Conservation (phyloP, 2,113 vertebrate species). For the Oreochromis tanganicae region DNA sequence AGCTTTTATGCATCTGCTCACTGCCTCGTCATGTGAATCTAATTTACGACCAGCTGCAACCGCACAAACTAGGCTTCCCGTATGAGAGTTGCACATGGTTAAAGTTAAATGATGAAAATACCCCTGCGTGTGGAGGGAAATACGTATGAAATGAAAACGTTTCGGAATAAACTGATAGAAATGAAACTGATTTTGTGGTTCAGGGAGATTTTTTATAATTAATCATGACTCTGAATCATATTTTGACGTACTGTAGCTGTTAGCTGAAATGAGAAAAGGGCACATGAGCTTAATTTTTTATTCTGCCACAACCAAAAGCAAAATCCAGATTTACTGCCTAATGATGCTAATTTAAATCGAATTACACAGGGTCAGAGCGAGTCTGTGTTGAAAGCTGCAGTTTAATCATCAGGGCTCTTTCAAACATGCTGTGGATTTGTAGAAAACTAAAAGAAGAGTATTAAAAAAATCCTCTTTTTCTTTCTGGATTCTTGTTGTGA, state of each 20-base stretch:
- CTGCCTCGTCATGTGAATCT: conserved; percentile 39
- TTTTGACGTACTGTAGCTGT: not conserved
- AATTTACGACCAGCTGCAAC: conserved; percentile 19
- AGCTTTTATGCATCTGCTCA: not conserved
- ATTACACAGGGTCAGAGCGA: not conserved
- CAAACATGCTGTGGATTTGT: not conserved
- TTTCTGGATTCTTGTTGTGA: not conserved
- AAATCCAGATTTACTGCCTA: not conserved
- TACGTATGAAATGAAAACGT: not conserved
- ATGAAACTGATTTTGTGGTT: not conserved
- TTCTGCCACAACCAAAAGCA: not conserved
- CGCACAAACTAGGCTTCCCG: not conserved
- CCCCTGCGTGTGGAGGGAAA: not conserved
- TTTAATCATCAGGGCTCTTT: not conserved
- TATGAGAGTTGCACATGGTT: not conserved
- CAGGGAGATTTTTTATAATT: not conserved
- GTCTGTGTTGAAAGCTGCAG: not conserved
- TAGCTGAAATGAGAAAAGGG: not conserved
- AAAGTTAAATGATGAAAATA: not conserved
- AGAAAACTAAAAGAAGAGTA: not conserved
- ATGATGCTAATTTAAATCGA: not conserved
- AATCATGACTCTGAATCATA: not conserved
- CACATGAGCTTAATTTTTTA: not conserved
- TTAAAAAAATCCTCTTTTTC: not conserved
- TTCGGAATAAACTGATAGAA: not conserved